phyloP scores from a whole-genome alignment of 2,797 vertebrate genomes.

The Halcyon smyrnensis region DNA sequence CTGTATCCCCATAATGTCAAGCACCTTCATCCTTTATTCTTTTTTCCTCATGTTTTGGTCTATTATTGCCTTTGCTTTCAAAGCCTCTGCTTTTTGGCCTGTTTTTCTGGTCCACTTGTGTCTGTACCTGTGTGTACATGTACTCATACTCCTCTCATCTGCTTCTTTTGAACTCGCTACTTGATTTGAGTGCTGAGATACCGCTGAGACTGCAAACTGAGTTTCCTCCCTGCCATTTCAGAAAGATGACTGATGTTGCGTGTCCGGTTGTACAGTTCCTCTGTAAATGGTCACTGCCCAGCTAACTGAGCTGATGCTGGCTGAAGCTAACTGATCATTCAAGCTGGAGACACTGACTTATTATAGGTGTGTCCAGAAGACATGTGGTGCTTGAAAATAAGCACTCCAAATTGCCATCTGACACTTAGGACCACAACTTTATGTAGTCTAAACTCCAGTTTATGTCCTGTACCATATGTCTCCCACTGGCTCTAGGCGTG shows the following conservation, averaged over 20 bases:
- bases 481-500: neutral
- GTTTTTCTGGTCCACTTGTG: fast-evolving
- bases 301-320: neutral
- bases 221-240: neutral
- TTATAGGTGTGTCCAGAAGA: neutral
- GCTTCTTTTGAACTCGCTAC: neutral
- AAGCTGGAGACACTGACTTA: neutral
- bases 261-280: neutral
- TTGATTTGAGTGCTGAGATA: neutral
- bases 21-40: neutral
- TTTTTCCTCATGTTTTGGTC: neutral
- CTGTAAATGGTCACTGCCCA: neutral
- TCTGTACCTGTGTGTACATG: neutral
- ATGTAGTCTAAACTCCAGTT: neutral
- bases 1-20: neutral
- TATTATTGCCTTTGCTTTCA: neutral
- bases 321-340: neutral
- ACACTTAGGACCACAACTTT: neutral
- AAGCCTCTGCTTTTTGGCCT: neutral
- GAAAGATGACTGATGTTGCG: neutral
- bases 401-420: neutral
- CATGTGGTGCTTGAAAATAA: neutral
- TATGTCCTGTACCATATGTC: neutral
- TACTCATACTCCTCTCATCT: neutral
- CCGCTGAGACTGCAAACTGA: fast-evolving